Evolutionary conservation across 1,140 invertebrate species (phyloP).

Genomic region (Bombus difficillimus): DNA sequence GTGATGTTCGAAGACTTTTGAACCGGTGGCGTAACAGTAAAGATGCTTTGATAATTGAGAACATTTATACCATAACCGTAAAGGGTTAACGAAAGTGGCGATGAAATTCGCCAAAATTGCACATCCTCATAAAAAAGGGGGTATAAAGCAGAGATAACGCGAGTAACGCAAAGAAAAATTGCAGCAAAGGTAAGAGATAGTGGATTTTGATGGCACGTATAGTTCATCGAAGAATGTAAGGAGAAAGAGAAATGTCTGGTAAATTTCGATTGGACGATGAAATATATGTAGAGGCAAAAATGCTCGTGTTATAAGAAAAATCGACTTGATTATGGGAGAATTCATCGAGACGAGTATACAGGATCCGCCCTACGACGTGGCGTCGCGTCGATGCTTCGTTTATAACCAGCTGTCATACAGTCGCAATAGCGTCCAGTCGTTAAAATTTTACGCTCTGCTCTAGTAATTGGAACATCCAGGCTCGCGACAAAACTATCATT

Average conservation of each 20-base stretch:
- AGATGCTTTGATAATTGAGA: not conserved
- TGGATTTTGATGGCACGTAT: not conserved
- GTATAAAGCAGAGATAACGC: not conserved
- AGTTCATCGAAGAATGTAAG: not conserved
- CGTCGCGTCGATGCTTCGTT: constrained; percentile 1
- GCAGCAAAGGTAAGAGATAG: not conserved
- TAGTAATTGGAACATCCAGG: constrained; percentile 14
- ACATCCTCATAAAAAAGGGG: not conserved
- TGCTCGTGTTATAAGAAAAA: not conserved
- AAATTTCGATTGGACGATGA: not conserved
- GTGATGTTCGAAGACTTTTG: too few relatives aligned
- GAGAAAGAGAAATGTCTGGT: too few relatives aligned
- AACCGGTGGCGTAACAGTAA: not conserved
- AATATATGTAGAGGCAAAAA: not conserved
- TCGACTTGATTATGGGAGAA: constrained; percentile 14
- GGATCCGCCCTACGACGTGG: not conserved
- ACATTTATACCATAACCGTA: too few relatives aligned
- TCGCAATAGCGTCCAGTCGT: constrained; percentile 5
- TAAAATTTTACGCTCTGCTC: constrained; percentile 40
- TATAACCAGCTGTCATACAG: not conserved
- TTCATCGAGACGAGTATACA: not conserved
- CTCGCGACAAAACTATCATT: not conserved
- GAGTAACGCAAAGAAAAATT: not conserved
- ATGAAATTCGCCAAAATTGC: not conserved
- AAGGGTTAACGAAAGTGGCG: not conserved